Conservation (phyloP, 2,888 invertebrate species). For the Ectropis crepuscularia region DNA sequence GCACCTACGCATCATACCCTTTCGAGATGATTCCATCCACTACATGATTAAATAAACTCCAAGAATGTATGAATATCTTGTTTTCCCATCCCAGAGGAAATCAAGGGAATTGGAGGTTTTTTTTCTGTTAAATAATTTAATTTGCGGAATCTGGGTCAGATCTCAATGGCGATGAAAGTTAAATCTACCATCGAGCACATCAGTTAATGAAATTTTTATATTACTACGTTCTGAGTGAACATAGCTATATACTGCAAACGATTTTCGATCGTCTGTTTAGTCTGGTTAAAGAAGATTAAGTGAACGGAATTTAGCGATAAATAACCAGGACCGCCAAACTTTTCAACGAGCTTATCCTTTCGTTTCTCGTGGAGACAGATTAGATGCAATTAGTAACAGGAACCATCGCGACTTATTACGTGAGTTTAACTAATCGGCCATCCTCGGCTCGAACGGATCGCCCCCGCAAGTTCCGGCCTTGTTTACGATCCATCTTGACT, state of each 20-base stretch:
- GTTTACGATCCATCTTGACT: constrained; percentile 60
- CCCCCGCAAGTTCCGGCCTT: constrained; percentile 64
- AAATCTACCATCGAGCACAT: constrained; percentile 29
- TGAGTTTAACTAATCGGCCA: constrained; percentile 55
- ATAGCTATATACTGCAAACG: constrained; percentile 3
- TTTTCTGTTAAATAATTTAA: constrained; percentile 43
- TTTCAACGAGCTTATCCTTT: constrained; percentile 44
- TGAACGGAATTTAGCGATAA: constrained; percentile 30
- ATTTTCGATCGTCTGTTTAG: not conserved
- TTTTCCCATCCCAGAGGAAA: constrained; percentile 52
- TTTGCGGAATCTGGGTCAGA: constrained; percentile 37
- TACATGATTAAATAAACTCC: constrained; percentile 54
- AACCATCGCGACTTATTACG: constrained; percentile 59
- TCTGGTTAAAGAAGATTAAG: constrained; percentile 11
- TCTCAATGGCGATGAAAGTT: constrained; percentile 26
- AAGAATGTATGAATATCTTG: constrained; percentile 50
- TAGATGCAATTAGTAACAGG: constrained; percentile 63
- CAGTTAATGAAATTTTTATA: constrained; percentile 32
- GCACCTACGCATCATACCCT: constrained; percentile 67
- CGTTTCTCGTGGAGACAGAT: constrained; percentile 51
- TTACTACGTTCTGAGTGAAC: not conserved
- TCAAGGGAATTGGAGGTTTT: constrained; percentile 38
- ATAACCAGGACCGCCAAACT: constrained; percentile 36
- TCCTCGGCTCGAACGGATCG: constrained; percentile 56
- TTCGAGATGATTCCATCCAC: constrained; percentile 62